These are phyloP conservation scores for Xestia c-nigrum DNA, from an alignment of 2,888 invertebrate genomes.

Conservation along the genomic window DNA sequence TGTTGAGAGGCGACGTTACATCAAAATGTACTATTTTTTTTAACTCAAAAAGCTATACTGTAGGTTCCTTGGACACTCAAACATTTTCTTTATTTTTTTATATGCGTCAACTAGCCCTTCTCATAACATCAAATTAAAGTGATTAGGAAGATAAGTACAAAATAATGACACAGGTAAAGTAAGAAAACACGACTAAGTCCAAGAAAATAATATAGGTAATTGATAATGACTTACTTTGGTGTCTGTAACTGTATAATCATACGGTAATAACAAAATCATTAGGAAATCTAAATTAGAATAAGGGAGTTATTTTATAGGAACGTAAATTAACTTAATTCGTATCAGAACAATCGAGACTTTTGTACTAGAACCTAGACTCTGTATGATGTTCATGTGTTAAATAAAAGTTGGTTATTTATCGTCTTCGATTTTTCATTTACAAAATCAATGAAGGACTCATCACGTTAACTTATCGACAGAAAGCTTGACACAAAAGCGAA, in stretches of 20 bases:
- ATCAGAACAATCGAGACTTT: background rate
- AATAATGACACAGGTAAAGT: no score
- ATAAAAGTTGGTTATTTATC: no score
- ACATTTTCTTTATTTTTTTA: no score
- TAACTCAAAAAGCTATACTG: no score
- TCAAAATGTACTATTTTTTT: no score
- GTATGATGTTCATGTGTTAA: background rate
- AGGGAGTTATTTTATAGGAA: background rate
- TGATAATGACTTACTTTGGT: slow-evolving; percentile 8
- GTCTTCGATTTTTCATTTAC: background rate
- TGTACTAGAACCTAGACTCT: background rate
- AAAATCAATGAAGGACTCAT: background rate
- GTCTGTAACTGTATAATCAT: slow-evolving; percentile 2
- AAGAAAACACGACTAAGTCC: background rate
- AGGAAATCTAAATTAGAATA: background rate
- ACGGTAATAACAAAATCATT: slow-evolving; percentile 21
- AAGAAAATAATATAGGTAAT: slow-evolving; percentile 11
- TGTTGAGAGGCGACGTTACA: no score
- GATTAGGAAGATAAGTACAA: no score
- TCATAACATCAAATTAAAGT: no score
- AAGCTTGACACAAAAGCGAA: background rate
- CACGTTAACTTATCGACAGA: background rate
- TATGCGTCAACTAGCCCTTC: no score
- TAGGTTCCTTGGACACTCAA: no score
- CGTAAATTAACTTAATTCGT: background rate